Base-by-base conservation (phyloP, 2,797 vertebrate species). In the Bufotes viridis region DNA sequence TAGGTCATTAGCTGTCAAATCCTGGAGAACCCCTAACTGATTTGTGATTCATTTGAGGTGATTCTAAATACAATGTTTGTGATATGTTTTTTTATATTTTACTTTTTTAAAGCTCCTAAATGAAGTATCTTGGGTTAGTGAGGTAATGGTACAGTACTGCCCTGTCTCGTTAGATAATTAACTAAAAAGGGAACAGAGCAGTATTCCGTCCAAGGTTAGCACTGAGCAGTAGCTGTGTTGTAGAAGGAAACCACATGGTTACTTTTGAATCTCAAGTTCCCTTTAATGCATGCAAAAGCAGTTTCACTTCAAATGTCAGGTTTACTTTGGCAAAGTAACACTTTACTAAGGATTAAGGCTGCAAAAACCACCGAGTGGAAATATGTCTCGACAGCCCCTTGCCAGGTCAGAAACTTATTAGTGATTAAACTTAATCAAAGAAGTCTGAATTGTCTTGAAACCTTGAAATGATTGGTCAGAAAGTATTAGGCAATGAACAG, bases 281-380 rank as follows among this genome's bases (percentile, higher is more conserved):
- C 83, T 86, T 79, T 89, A 89, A 89, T 87, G 88, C 88, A 89
- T 87, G 88, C 85, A 89, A 87, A 89, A 89, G 85, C 88, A 89
- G 72, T 89, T 89, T 89, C 85, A 79, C 81, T 87, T 89, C 20
- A 86, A 89, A 89, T 87, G 80, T 89, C 85, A 89, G 80, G 88
- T 89, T 89, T 89, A 89, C 34, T 83, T 89, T 89, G 88, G 88
- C 85, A 79, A 86, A 83, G 18, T 51, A 61, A 60, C 63, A 83
- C 75, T 89, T 89, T 89, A 69, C 85, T 79, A 86, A 69, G 88
- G 88, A 89, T 89, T 89, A 87, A 63, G 88, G 63, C 88, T 84
- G 65, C 84, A 89, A 87, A 89, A 89, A 60, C 88, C 85, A 87
- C 88, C 74, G 72, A 87, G 86, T 89, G 88, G 80, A 89, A 89